These are phyloP conservation scores for Sarcophaga variegata DNA, from an alignment of 2,888 invertebrate genomes.

Conservation along the genomic window DNA sequence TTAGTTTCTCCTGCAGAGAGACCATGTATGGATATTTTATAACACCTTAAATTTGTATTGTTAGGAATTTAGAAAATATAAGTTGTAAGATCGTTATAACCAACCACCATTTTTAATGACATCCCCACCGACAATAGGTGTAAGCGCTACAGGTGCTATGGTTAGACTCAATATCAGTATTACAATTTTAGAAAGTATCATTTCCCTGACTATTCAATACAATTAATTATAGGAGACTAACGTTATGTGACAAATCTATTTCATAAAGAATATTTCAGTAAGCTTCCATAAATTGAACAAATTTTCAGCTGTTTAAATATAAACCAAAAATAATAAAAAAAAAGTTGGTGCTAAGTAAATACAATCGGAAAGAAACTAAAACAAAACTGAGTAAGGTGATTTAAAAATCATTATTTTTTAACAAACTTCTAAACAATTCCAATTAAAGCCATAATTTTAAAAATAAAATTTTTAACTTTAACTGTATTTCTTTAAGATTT, in stretches of 20 bases:
- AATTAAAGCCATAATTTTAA: too few relatives aligned
- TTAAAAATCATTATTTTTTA: too few relatives aligned
- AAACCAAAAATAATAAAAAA: background rate
- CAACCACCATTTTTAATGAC: slow-evolving; percentile 74
- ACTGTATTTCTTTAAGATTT: too few relatives aligned
- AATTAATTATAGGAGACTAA: slow-evolving; percentile 28
- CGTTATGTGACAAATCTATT: background rate
- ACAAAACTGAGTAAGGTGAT: background rate
- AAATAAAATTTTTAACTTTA: too few relatives aligned
- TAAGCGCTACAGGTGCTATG: slow-evolving; percentile 65
- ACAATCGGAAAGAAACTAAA: background rate
- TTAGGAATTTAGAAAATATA: background rate
- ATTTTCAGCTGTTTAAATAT: slow-evolving; percentile 57
- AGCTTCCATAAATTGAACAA: background rate
- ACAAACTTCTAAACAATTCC: too few relatives aligned
- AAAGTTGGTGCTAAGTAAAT: background rate
- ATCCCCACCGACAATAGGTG: slow-evolving; percentile 78
- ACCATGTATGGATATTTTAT: slow-evolving; percentile 79
- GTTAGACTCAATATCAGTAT: slow-evolving; percentile 64
- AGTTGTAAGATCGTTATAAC: background rate
- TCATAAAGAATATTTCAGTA: background rate
- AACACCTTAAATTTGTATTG: slow-evolving; percentile 51
- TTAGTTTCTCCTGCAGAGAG: slow-evolving; percentile 76
- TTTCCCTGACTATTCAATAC: slow-evolving; percentile 21
- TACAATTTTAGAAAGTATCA: slow-evolving; percentile 36